phyloP scores from a whole-genome alignment of 30 jellyfish, hydroid and myxozoan species.

The Aurelia sp. region DNA sequence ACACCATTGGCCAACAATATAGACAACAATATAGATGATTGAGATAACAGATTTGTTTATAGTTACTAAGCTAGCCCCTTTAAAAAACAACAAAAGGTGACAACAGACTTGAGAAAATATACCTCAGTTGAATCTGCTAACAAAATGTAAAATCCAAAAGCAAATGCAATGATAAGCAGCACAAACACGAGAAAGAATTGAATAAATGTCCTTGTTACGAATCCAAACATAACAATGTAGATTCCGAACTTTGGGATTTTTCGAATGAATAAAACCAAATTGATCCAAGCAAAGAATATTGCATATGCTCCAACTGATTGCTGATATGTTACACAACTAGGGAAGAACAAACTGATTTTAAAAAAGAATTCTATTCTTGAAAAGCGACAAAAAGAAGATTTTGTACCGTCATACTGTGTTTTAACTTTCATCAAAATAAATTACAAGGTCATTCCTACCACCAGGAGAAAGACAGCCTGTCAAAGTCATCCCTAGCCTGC shows the following conservation, averaged over 20 bases:
- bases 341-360: neutral
- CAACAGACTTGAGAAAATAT: neutral
- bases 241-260: slow-evolving; percentile 90
- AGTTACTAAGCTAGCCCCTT: too few species aligned
- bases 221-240: slow-evolving; percentile 87
- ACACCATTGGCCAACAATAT: too few species aligned
- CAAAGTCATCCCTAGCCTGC: too few species aligned
- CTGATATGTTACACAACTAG: slow-evolving; percentile 81
- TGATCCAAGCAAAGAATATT: slow-evolving; percentile 83
- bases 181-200: slow-evolving; percentile 83
- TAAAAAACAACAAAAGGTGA: neutral
- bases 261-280: slow-evolving; percentile 71
- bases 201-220: slow-evolving; percentile 73
- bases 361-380: neutral
- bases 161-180: slow-evolving; percentile 83
- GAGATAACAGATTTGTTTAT: too few species aligned
- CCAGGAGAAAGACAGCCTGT: too few species aligned
- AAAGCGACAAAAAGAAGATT: too few species aligned
- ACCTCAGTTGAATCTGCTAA: slow-evolving; percentile 49
- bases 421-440: too few species aligned
- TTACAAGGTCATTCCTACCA: too few species aligned
- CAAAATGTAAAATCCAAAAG: slow-evolving; percentile 74
- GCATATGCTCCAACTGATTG: slow-evolving; percentile 85
- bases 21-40: too few species aligned
- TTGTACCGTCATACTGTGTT: too few species aligned